These are phyloP conservation scores for Coendou prehensilis DNA, from an alignment of 2,797 vertebrate species.

Conservation along the genomic window DNA sequence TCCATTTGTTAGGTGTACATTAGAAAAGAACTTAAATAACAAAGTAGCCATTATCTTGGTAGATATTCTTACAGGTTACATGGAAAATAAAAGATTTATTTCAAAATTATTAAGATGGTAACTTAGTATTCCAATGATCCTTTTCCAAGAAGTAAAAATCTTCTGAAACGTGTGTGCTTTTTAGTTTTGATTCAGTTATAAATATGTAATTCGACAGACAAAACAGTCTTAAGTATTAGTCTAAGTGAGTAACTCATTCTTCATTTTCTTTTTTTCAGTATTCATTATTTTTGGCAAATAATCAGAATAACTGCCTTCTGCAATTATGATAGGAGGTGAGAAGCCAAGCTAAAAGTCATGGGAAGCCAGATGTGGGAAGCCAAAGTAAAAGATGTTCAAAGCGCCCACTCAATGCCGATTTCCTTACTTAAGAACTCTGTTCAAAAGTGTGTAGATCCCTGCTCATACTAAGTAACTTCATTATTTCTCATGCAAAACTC, in stretches of 20 bases:
- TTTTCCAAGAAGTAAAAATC: neutral
- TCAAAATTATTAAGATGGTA: neutral
- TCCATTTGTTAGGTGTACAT: neutral
- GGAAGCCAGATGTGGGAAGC: neutral
- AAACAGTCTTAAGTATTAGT: neutral
- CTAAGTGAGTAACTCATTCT: neutral
- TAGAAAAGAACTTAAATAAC: constrained; percentile 15
- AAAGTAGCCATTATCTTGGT: neutral
- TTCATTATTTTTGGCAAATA: constrained; percentile 44
- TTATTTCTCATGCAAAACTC: neutral
- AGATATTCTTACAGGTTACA: neutral
- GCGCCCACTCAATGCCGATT: neutral
- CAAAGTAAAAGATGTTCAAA: neutral
- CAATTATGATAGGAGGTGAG: neutral
- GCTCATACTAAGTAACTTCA: neutral
- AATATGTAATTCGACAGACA: constrained; percentile 13
- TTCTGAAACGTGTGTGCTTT: neutral
- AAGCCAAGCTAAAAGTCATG: neutral
- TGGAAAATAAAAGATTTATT: neutral
- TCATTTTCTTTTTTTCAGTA: constrained; percentile 14
- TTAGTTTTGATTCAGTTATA: constrained; percentile 27
- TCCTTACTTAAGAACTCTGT: neutral
- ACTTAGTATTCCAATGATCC: constrained; percentile 10
- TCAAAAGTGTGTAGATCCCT: neutral
- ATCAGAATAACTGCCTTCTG: neutral